These are phyloP conservation scores for Microcebus jonahi DNA, from an alignment of 2,113 vertebrate genomes.

Conservation along the genomic window DNA sequence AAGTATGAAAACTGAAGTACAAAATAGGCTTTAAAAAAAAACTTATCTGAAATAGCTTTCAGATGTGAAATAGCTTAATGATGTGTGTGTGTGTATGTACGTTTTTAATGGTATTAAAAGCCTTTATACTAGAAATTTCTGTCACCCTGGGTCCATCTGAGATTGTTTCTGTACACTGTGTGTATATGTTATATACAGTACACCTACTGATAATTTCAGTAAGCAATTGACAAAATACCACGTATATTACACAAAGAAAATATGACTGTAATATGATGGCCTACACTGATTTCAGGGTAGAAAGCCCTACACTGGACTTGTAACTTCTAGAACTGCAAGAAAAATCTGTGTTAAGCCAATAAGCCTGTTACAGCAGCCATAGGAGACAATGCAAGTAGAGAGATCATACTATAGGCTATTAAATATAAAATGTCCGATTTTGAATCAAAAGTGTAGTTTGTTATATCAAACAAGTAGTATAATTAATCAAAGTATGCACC, in stretches of 20 bases:
- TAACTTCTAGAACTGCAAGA: not conserved
- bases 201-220: not conserved
- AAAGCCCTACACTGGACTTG: not conserved
- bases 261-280: too few species aligned
- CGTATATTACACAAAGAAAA: not conserved
- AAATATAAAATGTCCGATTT: too few species aligned
- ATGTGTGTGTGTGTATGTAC: not conserved
- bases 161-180: not conserved
- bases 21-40: not conserved
- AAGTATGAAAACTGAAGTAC: constrained; percentile 1
- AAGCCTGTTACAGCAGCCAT: not conserved
- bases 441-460: too few species aligned
- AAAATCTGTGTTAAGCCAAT: not conserved
- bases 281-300: not conserved
- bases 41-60: not conserved
- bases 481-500: too few species aligned
- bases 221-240: not conserved
- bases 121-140: not conserved
- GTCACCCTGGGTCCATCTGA: too few species aligned
- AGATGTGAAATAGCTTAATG: not conserved
- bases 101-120: not conserved
- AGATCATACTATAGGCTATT: not conserved
- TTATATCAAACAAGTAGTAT: too few species aligned
- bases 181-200: fast-evolving
- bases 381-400: not conserved